Evolutionary conservation across 2,797 vertebrate species (phyloP).

Genomic region (Anguilla pacifica): DNA sequence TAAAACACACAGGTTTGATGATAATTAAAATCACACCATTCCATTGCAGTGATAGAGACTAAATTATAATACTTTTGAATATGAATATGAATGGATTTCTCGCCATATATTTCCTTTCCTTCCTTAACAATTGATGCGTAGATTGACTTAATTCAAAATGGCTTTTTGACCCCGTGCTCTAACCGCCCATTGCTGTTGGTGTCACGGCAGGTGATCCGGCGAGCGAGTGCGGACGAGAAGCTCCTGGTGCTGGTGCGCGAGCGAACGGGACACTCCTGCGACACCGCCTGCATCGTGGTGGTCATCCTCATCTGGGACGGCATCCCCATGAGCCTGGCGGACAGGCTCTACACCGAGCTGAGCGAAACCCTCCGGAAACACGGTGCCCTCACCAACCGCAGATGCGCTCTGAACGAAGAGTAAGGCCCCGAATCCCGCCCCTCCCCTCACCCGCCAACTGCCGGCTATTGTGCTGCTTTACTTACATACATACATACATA

Average conservation of each 20-base stretch:
- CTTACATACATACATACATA: neutral
- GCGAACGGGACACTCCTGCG: constrained; percentile 86
- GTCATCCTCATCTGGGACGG: constrained; percentile 97
- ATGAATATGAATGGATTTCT: neutral
- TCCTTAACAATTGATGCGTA: neutral
- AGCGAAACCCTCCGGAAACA: constrained; percentile 85
- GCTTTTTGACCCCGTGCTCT: neutral
- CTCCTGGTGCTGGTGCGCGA: constrained; percentile 91
- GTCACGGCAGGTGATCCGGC: constrained; percentile 85
- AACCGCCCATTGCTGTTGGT: neutral
- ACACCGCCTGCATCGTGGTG: constrained; percentile 87
- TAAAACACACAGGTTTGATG: neutral
- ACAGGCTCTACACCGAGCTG: constrained; percentile 87
- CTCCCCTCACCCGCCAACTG: neutral
- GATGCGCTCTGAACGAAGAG: constrained; percentile 96
- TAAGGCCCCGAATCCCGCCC: constrained; percentile 66
- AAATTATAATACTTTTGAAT: neutral
- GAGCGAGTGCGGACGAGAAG: constrained; percentile 87
- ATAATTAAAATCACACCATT: neutral
- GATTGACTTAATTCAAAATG: neutral
- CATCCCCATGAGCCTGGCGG: constrained; percentile 80
- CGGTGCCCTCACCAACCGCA: constrained; percentile 87
- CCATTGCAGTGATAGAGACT: neutral
- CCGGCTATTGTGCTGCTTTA: too few species aligned
- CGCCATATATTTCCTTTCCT: neutral